Evolutionary conservation across 2,113 vertebrate species (phyloP), one percentile per base, ranked within the genome.

Genomic region (Guaruba guarouba): DNA sequence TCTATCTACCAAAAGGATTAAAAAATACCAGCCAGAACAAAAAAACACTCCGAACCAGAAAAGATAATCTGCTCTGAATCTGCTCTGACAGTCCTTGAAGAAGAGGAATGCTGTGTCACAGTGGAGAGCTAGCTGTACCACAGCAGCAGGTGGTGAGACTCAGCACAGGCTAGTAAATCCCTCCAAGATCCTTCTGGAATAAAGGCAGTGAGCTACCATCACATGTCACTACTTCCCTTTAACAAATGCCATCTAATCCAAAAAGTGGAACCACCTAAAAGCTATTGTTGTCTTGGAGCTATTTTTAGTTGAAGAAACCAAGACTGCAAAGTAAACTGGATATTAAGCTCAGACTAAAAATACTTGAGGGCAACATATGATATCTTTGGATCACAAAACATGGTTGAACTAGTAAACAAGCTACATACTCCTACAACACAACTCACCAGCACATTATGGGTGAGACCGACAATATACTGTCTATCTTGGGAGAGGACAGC

Each of bases 291-390:
- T 61, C 39, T 71, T 75, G 31, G 61, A 67, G 17, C 61, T 95
- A 88, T 88, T 95, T 92, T 81, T 74, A 95, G 68, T 61, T 64
- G 55, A 80, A 86, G 88, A 95, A 90, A 94, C 37, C 49, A 95
- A 43, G 51, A 54, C 59, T 92, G 75, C 15, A 90, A 86, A 83
- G 71, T 81, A 88, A 94, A 93, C 69, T 88, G 68, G 73, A 51
- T 68, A 83, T 75, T 88, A 93, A 86, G 63, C 37, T 83, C 51
- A 54, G 52, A 71, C 85, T 96, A 94, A 94, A 96, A 97, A 92
- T 90, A 96, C 79, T 55, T 86, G 79, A 75, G 20, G 28, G 85
- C 75, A 95, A 94, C 79, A 90, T 54, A 63, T 10, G 87, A 85
- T 93, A 80, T 46, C 71, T 93, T 71, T 84, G 82, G 73, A 94